A percentile compares a stretch with the other conserved stretches of the same genome.
phyloP scores from a whole-genome alignment of 1,140 invertebrate genomes.

The Asbolus verrucosus region DNA sequence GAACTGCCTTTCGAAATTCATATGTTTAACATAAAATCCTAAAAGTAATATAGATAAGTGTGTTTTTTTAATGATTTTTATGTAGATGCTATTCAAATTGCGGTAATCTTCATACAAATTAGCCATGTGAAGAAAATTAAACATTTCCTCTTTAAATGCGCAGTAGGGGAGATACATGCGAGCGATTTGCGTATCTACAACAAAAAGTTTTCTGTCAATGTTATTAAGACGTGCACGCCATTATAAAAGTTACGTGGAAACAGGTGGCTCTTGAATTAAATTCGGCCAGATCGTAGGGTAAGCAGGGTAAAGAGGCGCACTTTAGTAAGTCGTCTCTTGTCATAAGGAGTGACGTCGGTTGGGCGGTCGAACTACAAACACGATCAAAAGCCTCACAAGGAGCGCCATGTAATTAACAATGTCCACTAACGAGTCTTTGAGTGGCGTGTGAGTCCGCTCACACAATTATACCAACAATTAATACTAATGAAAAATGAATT shows the following conservation, averaged over 20 bases:
- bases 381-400: slow-evolving; percentile 52
- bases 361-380: slow-evolving; percentile 46
- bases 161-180: slow-evolving; percentile 24
- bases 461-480: slow-evolving; percentile 56
- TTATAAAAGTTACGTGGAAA: background rate
- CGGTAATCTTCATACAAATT: slow-evolving; percentile 26
- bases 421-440: slow-evolving; percentile 55
- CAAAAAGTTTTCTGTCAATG: background rate
- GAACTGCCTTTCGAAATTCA: too few relatives aligned
- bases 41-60: too few relatives aligned
- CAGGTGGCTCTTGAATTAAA: background rate
- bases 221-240: slow-evolving; percentile 17
- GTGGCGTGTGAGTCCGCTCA: slow-evolving; percentile 54
- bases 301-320: background rate
- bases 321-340: slow-evolving; percentile 47
- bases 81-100: slow-evolving; percentile 18
- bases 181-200: slow-evolving; percentile 27
- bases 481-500: slow-evolving; percentile 57
- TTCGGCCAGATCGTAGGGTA: slow-evolving; percentile 3
- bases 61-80: slow-evolving; percentile 10
- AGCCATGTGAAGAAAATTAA: slow-evolving; percentile 23
- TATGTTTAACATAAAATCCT: too few relatives aligned
- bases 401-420: slow-evolving; percentile 57
- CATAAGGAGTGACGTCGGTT: slow-evolving; percentile 49
- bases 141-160: slow-evolving; percentile 26